A percentile compares a stretch with the other conserved stretches of the same genome.
Conservation (phyloP, 2,113 vertebrate species). For the Ctenomys sociabilis region DNA sequence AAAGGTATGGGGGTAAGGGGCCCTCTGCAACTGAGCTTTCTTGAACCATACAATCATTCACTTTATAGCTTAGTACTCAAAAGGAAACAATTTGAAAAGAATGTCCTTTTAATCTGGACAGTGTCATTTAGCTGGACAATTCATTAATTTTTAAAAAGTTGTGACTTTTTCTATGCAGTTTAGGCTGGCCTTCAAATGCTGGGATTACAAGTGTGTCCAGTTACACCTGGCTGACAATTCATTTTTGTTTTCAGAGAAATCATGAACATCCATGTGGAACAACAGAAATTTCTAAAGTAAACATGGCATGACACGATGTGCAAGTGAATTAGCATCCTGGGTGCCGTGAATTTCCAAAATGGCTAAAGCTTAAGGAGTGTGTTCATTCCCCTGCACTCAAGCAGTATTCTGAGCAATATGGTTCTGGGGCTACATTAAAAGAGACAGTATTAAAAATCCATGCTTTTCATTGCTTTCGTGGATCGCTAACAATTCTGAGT, state of each 20-base stretch:
- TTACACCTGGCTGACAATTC: background rate
- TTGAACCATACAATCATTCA: background rate
- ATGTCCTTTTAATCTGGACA: background rate
- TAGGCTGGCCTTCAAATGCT: background rate
- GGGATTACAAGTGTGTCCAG: background rate
- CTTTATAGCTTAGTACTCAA: background rate
- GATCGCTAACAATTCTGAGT: background rate
- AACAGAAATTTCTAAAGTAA: constrained; percentile 12
- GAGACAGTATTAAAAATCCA: background rate
- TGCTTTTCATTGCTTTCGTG: background rate
- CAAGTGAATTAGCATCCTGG: background rate
- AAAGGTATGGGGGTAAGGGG: background rate
- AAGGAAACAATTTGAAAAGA: background rate
- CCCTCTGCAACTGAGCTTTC: background rate
- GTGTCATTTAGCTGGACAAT: background rate
- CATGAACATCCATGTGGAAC: background rate
- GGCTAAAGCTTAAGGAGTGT: background rate
- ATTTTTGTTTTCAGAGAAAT: constrained; percentile 20
- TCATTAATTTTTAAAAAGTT: background rate
- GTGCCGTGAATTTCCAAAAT: background rate
- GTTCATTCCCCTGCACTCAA: background rate
- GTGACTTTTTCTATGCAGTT: background rate
- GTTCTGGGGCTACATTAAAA: background rate
- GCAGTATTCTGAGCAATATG: background rate
- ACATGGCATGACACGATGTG: background rate